Conservation (phyloP, 2,888 invertebrate genomes). For the Lasioglossum zephyrum region DNA sequence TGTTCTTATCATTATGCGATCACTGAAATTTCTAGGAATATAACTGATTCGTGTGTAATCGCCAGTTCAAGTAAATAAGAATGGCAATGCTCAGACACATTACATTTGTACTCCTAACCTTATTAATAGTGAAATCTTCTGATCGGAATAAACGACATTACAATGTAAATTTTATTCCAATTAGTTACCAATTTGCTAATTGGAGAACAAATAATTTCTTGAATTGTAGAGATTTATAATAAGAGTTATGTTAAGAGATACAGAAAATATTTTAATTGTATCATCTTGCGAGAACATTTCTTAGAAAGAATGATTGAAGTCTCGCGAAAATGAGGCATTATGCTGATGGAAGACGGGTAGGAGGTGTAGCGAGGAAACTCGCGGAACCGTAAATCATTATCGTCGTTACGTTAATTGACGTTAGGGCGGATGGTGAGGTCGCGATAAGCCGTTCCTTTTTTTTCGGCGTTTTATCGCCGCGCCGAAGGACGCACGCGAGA, state of each 20-base stretch:
- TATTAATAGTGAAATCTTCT: not conserved
- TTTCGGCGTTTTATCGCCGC: constrained; percentile 24
- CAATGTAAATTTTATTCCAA: not conserved
- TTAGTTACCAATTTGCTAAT: not conserved
- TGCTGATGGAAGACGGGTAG: not conserved
- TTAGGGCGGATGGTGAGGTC: constrained; percentile 33
- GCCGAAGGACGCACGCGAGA: constrained; percentile 43
- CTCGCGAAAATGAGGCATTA: not conserved
- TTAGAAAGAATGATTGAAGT: not conserved
- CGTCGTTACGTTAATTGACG: constrained; percentile 60
- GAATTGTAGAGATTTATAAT: too few relatives aligned
- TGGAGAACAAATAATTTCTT: not conserved
- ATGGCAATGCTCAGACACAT: not conserved
- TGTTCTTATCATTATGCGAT: too few relatives aligned
- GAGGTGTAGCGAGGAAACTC: not conserved
- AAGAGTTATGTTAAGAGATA: not conserved
- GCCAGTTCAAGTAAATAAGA: not conserved
- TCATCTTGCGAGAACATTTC: not conserved
- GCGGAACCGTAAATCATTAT: constrained; percentile 59
- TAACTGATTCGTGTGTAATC: too few relatives aligned
- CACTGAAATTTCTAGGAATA: too few relatives aligned
- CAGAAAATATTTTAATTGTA: not conserved
- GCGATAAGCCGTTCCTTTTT: constrained; percentile 38
- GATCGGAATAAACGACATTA: not conserved
- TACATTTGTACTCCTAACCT: not conserved